phyloP scores from a whole-genome alignment of 64 coral and sea anemone genomes.

The Montipora foliosa region DNA sequence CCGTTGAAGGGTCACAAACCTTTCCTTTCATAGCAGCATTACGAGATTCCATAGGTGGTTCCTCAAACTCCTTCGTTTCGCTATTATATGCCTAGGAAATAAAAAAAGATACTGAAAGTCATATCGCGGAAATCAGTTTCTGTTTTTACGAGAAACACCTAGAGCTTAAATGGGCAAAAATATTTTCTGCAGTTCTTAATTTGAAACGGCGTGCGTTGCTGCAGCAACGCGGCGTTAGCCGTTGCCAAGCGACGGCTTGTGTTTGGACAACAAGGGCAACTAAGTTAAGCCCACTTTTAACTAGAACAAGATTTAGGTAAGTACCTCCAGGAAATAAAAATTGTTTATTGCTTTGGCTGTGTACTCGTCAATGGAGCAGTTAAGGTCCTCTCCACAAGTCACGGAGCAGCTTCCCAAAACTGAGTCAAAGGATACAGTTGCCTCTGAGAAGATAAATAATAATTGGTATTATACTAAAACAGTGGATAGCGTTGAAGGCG shows the following conservation, averaged over 20 bases:
- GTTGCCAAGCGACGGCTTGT: too few relatives aligned
- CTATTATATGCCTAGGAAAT: conserved; percentile 81
- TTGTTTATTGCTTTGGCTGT: conserved; percentile 72
- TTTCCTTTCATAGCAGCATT: conserved; percentile 72
- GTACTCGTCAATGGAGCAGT: conserved; percentile 73
- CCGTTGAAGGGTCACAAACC: neutral
- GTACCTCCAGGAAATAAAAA: conserved; percentile 98
- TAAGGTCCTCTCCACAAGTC: conserved; percentile 82
- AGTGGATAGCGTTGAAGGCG: too few relatives aligned
- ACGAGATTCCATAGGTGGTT: conserved; percentile 74
- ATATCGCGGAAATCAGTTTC: too few relatives aligned
- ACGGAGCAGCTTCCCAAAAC: conserved; percentile 80
- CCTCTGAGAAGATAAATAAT: conserved; percentile 3
- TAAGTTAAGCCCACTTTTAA: neutral
- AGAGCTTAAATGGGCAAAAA: too few relatives aligned
- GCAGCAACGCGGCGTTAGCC: too few relatives aligned
- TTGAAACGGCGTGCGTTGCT: too few relatives aligned
- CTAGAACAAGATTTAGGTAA: neutral
- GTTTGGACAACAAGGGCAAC: too few relatives aligned
- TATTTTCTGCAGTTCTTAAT: too few relatives aligned
- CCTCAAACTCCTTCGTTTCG: conserved; percentile 84
- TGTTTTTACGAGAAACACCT: too few relatives aligned
- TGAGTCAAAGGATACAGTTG: conserved; percentile 55
- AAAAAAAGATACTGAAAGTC: neutral
- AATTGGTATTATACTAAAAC: neutral